These are phyloP conservation scores for Ramphastos sulfuratus DNA, from an alignment of 2,113 vertebrate genomes.

Conservation along the genomic window DNA sequence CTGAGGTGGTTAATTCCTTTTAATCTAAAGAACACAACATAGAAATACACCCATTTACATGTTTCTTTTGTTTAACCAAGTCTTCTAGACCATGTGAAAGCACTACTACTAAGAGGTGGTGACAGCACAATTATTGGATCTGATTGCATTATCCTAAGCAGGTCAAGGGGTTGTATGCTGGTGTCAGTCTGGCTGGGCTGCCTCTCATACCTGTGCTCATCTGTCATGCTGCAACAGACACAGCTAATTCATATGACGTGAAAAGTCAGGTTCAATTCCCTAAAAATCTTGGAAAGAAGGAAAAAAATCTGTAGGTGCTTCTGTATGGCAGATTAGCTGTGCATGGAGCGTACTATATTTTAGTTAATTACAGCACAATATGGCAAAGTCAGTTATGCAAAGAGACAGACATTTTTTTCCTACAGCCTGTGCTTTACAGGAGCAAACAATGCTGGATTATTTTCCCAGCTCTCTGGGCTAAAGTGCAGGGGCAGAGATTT, in stretches of 20 bases:
- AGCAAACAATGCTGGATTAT: not conserved
- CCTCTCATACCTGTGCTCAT: not conserved
- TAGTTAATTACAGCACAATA: not conserved
- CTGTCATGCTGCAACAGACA: not conserved
- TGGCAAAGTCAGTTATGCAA: not conserved
- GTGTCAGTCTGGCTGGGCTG: accelerated
- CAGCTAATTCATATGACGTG: not conserved
- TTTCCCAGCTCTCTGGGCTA: not conserved
- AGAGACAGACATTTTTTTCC: not conserved
- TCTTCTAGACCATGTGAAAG: not conserved
- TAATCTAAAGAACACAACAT: not conserved
- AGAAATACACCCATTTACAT: not conserved
- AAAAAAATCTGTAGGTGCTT: not conserved
- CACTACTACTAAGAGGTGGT: not conserved
- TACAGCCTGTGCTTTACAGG: not conserved
- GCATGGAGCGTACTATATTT: not conserved
- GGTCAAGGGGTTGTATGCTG: not conserved
- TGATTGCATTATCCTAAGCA: not conserved
- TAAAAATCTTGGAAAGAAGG: not conserved
- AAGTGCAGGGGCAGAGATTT: not conserved
- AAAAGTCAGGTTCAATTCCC: not conserved
- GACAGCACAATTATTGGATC: not conserved
- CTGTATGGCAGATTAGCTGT: not conserved
- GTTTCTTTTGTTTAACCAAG: not conserved
- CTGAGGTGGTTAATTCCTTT: not conserved